phyloP scores from a whole-genome alignment of 2,888 invertebrate genomes.

The Criorhina ranunculi region DNA sequence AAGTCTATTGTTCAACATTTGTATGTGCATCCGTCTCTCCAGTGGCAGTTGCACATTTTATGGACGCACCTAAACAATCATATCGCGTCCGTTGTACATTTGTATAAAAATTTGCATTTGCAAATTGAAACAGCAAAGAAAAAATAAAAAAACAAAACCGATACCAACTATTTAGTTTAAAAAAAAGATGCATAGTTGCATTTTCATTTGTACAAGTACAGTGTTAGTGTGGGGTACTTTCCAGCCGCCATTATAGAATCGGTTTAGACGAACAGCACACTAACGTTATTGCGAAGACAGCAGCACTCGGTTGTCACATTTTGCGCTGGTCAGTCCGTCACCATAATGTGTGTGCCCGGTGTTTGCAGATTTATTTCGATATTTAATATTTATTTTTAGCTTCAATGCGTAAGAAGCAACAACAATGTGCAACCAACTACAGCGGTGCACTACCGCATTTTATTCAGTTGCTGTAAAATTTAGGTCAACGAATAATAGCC shows the following conservation, averaged over 20 bases:
- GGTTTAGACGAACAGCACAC: slow-evolving; percentile 35
- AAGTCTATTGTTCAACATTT: slow-evolving; percentile 11
- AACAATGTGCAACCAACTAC: slow-evolving; percentile 9
- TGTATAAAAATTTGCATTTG: slow-evolving; percentile 70
- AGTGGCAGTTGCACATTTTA: slow-evolving; percentile 46
- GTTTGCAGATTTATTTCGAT: slow-evolving; percentile 76
- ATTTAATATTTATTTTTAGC: slow-evolving; percentile 73
- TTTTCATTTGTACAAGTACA: slow-evolving; percentile 33
- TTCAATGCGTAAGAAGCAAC: slow-evolving; percentile 65
- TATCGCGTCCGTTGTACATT: slow-evolving; percentile 39
- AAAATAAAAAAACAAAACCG: slow-evolving; percentile 45
- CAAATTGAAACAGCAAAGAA: slow-evolving; percentile 68
- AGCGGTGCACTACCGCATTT: slow-evolving; percentile 65
- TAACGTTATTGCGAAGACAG: slow-evolving; percentile 3
- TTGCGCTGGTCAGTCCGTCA: slow-evolving; percentile 62
- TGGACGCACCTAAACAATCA: slow-evolving; percentile 68
- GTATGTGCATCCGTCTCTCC: slow-evolving; percentile 9
- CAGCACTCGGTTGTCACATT: slow-evolving; percentile 43
- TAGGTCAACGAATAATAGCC: slow-evolving; percentile 73
- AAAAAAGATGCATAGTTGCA: slow-evolving; percentile 58
- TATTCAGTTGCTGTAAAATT: slow-evolving; percentile 65
- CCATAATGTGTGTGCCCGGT: slow-evolving; percentile 15
- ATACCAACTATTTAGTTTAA: slow-evolving; percentile 35
- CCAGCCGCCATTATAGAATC: slow-evolving; percentile 62
- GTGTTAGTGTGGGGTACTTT: slow-evolving; percentile 5